These are phyloP conservation scores for Philereme transversata DNA, from an alignment of 2,888 invertebrate genomes.

Conservation along the genomic window DNA sequence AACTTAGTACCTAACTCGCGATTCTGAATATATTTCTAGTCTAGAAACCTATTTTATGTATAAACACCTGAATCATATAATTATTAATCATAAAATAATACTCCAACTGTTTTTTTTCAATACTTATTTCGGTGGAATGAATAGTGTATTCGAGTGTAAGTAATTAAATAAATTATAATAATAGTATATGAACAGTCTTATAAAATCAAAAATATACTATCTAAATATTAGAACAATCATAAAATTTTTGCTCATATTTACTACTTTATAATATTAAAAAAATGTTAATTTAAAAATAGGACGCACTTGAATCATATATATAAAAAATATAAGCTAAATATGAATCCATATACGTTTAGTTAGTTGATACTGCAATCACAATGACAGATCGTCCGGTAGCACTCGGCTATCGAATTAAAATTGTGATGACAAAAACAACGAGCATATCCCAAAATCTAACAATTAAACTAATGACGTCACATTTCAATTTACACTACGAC, in stretches of 20 bases:
- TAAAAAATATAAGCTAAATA: constrained; percentile 49
- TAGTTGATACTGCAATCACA: constrained; percentile 49
- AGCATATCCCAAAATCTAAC: constrained; percentile 48
- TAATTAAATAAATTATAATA: constrained; percentile 59
- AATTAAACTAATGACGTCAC: constrained; percentile 43
- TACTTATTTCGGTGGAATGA: constrained; percentile 80
- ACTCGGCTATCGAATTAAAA: constrained; percentile 21
- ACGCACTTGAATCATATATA: constrained; percentile 57
- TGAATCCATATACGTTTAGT: constrained; percentile 42
- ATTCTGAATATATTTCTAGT: background rate
- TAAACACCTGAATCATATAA: background rate
- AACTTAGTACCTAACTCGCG: background rate
- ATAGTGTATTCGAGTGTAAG: constrained; percentile 68
- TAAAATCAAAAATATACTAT: constrained; percentile 61
- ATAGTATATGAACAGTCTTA: constrained; percentile 72
- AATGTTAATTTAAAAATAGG: constrained; percentile 56
- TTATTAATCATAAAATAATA: constrained; percentile 60
- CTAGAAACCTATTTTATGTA: background rate
- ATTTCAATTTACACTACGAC: constrained; percentile 51
- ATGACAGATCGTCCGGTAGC: constrained; percentile 34
- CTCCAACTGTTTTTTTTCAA: constrained; percentile 68
- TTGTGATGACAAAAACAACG: constrained; percentile 51
- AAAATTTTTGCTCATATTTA: constrained; percentile 53
- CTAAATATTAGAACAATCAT: constrained; percentile 64
- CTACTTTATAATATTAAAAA: constrained; percentile 48